phyloP scores from a whole-genome alignment of 2,888 invertebrate genomes.

The Suillia variegata region DNA sequence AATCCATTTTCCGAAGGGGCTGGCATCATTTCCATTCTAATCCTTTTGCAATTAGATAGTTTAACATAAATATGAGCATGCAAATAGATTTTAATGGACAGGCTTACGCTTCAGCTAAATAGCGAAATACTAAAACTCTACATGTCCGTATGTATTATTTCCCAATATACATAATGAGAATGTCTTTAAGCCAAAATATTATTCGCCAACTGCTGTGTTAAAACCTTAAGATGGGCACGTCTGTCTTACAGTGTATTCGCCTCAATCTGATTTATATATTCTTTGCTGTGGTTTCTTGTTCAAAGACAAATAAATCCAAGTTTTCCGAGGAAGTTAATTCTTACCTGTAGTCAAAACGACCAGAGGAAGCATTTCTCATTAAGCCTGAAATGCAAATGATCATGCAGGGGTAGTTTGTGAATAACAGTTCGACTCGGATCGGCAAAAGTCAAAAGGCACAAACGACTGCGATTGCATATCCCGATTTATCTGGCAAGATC shows the following conservation, averaged over 20 bases:
- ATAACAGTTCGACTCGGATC: conserved; percentile 20
- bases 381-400: conserved; percentile 12
- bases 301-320: conserved; percentile 41
- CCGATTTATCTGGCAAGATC: conserved; percentile 47
- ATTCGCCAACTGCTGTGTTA: conserved; percentile 29
- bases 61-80: conserved; percentile 53
- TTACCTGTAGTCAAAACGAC: conserved; percentile 38
- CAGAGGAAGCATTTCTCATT: conserved; percentile 10
- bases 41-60: conserved; percentile 54
- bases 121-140: conserved; percentile 36
- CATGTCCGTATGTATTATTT: conserved; percentile 40
- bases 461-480: conserved; percentile 42
- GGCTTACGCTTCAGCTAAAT: conserved; percentile 53
- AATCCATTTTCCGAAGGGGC: conserved; percentile 28
- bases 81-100: conserved; percentile 56
- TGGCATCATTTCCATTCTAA: conserved; percentile 46
- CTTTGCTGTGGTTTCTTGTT: neutral
- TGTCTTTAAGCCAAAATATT: conserved; percentile 58
- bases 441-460: conserved; percentile 50
- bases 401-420: no score
- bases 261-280: no score
- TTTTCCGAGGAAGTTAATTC: conserved; percentile 37
- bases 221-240: neutral
- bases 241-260: no score
- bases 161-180: conserved; percentile 50